Evolutionary conservation across 2,888 invertebrate species (phyloP).

Genomic region (Neria commutata): DNA sequence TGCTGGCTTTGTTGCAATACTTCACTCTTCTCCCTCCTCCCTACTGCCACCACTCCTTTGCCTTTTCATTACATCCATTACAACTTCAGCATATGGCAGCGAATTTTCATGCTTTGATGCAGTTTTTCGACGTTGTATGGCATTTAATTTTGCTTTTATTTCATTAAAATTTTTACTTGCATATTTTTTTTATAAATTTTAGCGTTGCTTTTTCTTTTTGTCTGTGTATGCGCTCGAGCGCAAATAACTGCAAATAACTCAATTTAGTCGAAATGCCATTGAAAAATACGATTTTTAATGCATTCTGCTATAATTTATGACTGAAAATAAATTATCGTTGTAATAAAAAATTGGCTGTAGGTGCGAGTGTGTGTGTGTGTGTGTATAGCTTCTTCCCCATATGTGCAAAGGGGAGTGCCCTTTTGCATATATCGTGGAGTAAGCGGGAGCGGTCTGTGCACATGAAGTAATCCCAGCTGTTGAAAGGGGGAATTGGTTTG

Average conservation of each 20-base stretch:
- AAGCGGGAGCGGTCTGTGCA: neutral
- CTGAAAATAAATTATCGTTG: slow-evolving; percentile 55
- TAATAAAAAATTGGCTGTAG: slow-evolving; percentile 47
- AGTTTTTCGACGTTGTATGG: too few species aligned
- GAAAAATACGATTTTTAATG: slow-evolving; percentile 44
- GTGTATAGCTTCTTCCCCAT: slow-evolving; percentile 6
- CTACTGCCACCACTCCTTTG: too few species aligned
- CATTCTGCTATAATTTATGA: slow-evolving; percentile 56
- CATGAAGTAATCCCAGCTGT: too few species aligned
- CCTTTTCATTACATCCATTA: too few species aligned
- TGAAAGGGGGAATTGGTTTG: too few species aligned
- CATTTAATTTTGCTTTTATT: too few species aligned
- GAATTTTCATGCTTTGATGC: too few species aligned
- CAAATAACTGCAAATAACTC: slow-evolving; percentile 24
- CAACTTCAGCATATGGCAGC: too few species aligned
- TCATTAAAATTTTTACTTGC: too few species aligned
- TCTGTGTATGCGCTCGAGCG: neutral
- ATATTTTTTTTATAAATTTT: too few species aligned
- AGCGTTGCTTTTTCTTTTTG: neutral
- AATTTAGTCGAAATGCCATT: slow-evolving; percentile 23
- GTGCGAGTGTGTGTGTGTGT: slow-evolving; percentile 9
- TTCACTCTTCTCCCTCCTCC: slow-evolving; percentile 18
- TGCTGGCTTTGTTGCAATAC: slow-evolving; percentile 46
- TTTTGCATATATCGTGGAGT: neutral
- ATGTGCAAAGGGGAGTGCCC: neutral